These are phyloP conservation scores for Holothuria leucospilota DNA, from an alignment of 53 echinoderm and acorn worm genomes.

Conservation along the genomic window DNA sequence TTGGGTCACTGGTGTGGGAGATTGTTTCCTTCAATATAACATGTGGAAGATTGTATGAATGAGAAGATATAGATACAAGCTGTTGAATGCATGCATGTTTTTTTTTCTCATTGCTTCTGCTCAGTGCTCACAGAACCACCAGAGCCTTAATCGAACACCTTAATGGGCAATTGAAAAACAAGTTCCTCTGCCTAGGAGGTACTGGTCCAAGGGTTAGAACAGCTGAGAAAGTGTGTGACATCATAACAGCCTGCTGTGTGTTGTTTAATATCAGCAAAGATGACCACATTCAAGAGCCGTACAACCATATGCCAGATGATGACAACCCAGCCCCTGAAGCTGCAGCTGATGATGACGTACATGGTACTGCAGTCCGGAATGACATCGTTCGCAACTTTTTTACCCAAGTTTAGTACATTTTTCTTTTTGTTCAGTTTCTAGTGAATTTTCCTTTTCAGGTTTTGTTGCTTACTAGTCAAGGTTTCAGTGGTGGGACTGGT, in stretches of 20 bases:
- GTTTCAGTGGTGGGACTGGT: too few species aligned
- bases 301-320: slow-evolving; percentile 47
- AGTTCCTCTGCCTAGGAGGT: slow-evolving; percentile 52
- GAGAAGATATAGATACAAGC: not conserved
- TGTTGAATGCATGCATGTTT: too few species aligned
- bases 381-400: slow-evolving; percentile 34
- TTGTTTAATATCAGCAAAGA: slow-evolving; percentile 63
- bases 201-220: slow-evolving; percentile 52
- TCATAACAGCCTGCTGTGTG: slow-evolving; percentile 58
- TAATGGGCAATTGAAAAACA: slow-evolving; percentile 15
- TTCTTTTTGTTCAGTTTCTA: too few species aligned
- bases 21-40: too few species aligned
- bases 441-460: too few species aligned
- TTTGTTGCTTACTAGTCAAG: too few species aligned
- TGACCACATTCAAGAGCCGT: slow-evolving; percentile 59
- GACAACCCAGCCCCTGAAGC: slow-evolving; percentile 8
- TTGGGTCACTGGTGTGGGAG: too few species aligned
- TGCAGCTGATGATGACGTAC: slow-evolving; percentile 27
- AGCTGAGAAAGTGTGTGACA: slow-evolving; percentile 32
- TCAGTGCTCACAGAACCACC: too few species aligned
- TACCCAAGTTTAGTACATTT: not conserved
- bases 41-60: slow-evolving; percentile 7
- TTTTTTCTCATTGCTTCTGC: too few species aligned
- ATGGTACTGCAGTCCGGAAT: slow-evolving; percentile 32
- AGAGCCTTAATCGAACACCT: too few species aligned